Conservation (phyloP, 2,113 vertebrate species). For the Himantopus leucocephalus region DNA sequence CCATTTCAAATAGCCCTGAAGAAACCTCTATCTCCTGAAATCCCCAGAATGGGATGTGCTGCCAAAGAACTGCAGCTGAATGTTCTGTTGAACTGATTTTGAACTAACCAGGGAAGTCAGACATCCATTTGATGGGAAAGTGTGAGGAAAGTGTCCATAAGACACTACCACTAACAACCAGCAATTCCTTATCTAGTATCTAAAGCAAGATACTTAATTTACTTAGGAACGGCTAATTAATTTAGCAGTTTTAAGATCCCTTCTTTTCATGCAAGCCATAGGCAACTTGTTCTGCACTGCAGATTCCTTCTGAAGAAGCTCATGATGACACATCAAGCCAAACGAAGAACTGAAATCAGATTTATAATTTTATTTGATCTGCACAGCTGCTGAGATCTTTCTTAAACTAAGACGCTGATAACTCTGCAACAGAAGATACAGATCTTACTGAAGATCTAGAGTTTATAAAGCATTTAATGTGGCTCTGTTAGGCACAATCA, state of each 20-base stretch:
- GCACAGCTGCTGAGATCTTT: neutral
- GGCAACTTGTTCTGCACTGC: neutral
- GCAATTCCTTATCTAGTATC: neutral
- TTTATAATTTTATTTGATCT: neutral
- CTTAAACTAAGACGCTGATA: neutral
- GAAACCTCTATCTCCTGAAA: neutral
- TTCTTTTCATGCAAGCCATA: neutral
- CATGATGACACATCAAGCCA: neutral
- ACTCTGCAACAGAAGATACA: neutral
- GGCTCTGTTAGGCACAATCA: neutral
- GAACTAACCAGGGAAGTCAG: neutral
- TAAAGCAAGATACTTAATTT: neutral
- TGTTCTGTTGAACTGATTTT: neutral
- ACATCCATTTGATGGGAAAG: neutral
- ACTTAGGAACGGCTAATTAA: neutral
- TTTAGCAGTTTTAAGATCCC: neutral
- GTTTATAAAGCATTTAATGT: neutral
- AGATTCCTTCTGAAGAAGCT: neutral
- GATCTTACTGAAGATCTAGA: neutral
- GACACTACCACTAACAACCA: neutral
- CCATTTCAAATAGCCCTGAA: neutral
- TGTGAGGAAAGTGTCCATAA: neutral
- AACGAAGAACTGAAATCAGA: neutral
- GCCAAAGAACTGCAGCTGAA: neutral
- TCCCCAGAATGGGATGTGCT: neutral